Conservation (phyloP, 2,113 vertebrate species). For the Columbina picui region DNA sequence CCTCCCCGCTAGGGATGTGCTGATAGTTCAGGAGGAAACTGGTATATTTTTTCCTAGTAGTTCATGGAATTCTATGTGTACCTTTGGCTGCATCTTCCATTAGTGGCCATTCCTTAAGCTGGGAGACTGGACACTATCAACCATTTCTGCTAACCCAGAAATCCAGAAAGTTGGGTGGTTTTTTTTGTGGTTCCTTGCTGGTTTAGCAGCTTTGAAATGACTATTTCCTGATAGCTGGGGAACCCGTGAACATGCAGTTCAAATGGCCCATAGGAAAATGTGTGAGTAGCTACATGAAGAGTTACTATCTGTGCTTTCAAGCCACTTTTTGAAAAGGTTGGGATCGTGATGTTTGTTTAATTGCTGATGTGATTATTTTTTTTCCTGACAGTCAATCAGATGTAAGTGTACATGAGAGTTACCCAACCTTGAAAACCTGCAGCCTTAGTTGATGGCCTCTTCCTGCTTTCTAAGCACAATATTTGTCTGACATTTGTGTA, state of each 20-base stretch:
- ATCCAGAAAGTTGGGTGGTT: accelerated
- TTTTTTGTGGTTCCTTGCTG: neutral
- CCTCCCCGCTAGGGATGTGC: accelerated
- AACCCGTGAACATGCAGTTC: neutral
- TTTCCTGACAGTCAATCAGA: neutral
- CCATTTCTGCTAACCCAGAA: neutral
- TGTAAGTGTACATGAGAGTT: neutral
- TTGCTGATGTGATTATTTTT: neutral
- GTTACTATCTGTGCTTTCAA: neutral
- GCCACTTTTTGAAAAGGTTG: neutral
- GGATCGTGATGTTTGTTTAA: neutral
- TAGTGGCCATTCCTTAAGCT: neutral
- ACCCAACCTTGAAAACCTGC: neutral
- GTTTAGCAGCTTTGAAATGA: neutral
- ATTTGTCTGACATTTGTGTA: neutral
- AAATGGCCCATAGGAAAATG: neutral
- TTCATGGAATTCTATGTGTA: neutral
- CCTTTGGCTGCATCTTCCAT: neutral
- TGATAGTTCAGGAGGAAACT: neutral
- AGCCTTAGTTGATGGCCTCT: neutral
- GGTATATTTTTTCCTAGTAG: neutral
- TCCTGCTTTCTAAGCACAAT: accelerated
- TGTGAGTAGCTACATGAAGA: neutral
- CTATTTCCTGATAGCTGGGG: accelerated
- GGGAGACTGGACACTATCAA: no score